phyloP scores from a whole-genome alignment of 2,113 vertebrate genomes.

The Rhegmatorhina hoffmannsi region DNA sequence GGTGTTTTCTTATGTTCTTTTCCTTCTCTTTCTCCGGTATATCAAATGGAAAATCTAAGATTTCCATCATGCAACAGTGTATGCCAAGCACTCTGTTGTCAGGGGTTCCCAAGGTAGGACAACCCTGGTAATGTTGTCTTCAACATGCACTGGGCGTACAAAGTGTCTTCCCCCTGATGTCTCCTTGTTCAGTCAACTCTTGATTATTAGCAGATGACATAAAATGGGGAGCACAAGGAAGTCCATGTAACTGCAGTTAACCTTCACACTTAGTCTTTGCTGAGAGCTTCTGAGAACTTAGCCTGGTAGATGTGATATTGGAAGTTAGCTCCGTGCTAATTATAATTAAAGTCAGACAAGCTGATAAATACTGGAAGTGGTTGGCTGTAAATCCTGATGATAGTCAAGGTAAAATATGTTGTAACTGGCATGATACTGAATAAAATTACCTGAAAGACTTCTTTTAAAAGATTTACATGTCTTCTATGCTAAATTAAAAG shows the following conservation, averaged over 20 bases:
- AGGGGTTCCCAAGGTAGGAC: not conserved
- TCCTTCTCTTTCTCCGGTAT: not conserved
- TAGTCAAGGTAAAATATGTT: not conserved
- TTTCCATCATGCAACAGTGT: not conserved
- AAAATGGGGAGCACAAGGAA: not conserved
- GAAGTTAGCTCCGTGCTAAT: not conserved
- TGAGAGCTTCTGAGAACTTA: not conserved
- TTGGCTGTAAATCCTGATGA: slow-evolving; percentile 14
- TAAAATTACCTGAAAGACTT: not conserved
- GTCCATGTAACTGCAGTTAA: not conserved
- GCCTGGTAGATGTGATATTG: not conserved
- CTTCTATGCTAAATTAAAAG: not conserved
- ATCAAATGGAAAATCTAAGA: not conserved
- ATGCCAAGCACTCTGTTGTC: not conserved
- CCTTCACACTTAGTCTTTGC: not conserved
- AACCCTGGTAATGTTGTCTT: not conserved
- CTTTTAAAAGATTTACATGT: not conserved
- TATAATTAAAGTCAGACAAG: slow-evolving; percentile 34
- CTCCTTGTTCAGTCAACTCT: not conserved
- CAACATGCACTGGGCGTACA: accelerated
- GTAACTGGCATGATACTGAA: not conserved
- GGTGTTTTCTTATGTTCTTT: not conserved
- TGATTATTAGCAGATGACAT: accelerated
- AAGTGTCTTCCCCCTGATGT: not conserved
- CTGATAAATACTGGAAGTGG: slow-evolving; percentile 49